phyloP scores from a whole-genome alignment of 2,888 invertebrate genomes.

The Blomia tropicalis region DNA sequence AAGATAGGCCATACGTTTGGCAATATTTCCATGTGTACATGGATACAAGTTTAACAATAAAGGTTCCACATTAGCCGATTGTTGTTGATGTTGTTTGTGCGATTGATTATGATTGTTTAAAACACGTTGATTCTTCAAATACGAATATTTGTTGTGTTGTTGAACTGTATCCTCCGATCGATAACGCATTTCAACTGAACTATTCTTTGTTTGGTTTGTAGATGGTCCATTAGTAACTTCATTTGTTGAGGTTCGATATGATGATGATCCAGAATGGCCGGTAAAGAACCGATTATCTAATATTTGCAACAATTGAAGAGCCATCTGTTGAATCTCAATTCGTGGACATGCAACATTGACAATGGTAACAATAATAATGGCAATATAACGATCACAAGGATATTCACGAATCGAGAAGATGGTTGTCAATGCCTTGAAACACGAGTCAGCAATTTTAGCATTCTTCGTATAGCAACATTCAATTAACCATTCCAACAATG shows the following conservation, averaged over 20 bases:
- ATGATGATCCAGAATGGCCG: slow-evolving; percentile 44
- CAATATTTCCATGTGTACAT: slow-evolving; percentile 77
- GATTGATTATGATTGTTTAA: neutral
- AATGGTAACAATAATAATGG: slow-evolving; percentile 89
- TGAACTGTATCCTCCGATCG: neutral
- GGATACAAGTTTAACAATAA: slow-evolving; percentile 39
- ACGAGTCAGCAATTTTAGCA: slow-evolving; percentile 79
- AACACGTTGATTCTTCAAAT: neutral
- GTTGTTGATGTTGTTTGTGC: neutral
- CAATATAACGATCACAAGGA: slow-evolving; percentile 92
- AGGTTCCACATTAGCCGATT: slow-evolving; percentile 25
- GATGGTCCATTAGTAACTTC: neutral
- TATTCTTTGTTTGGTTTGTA: neutral
- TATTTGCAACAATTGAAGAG: slow-evolving; percentile 71
- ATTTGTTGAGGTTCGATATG: slow-evolving; percentile 1
- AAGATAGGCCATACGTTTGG: slow-evolving; percentile 74
- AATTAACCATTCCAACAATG: slow-evolving; percentile 69
- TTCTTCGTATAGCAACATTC: slow-evolving; percentile 89
- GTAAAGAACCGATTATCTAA: slow-evolving; percentile 81
- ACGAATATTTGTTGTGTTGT: neutral
- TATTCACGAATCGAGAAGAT: slow-evolving; percentile 93
- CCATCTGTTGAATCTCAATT: slow-evolving; percentile 77
- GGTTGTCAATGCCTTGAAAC: slow-evolving; percentile 84
- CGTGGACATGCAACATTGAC: slow-evolving; percentile 90
- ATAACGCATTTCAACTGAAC: neutral